Percentiles rank a stretch among this genome's conserved stretches.
These are phyloP conservation scores for Chloroclysta siterata DNA, from an alignment of 2,888 invertebrate genomes.

Conservation along the genomic window DNA sequence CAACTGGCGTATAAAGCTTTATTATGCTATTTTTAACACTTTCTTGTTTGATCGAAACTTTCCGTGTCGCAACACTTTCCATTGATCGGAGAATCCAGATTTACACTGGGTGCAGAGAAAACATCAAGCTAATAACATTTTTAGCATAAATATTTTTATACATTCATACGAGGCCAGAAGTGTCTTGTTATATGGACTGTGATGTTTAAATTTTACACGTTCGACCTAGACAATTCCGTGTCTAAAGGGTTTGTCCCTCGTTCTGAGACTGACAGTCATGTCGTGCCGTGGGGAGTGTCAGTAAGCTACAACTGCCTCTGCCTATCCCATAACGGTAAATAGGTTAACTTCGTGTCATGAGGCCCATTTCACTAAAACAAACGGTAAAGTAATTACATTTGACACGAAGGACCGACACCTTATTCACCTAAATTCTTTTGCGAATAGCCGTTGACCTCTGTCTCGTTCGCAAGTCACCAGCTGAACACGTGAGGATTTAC, in stretches of 20 bases:
- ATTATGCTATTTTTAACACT: slow-evolving; percentile 53
- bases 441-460: slow-evolving; percentile 14
- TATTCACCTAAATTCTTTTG: slow-evolving; percentile 35
- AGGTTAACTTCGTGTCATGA: slow-evolving; percentile 63
- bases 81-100: slow-evolving; percentile 47
- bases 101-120: slow-evolving; percentile 6
- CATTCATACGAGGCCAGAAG: neutral
- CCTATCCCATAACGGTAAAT: slow-evolving; percentile 54
- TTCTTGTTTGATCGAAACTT: slow-evolving; percentile 54
- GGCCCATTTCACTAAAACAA: slow-evolving; percentile 50
- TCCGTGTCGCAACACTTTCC: slow-evolving; percentile 63
- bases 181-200: no score
- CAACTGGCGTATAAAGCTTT: slow-evolving; percentile 51
- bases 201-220: slow-evolving; percentile 3
- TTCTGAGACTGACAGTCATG: slow-evolving; percentile 34
- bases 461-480: slow-evolving; percentile 15
- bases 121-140: slow-evolving; percentile 3
- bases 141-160: neutral
- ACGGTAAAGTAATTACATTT: slow-evolving; percentile 54
- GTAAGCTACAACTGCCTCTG: slow-evolving; percentile 47
- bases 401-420: slow-evolving; percentile 50
- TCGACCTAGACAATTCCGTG: slow-evolving; percentile 50
- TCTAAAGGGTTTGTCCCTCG: slow-evolving; percentile 68
- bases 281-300: slow-evolving; percentile 51
- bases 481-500: neutral